Percentiles rank a stretch among this genome's conserved stretches.
Conservation (phyloP, 2,888 invertebrate genomes). For the Polymixis lichenea region DNA sequence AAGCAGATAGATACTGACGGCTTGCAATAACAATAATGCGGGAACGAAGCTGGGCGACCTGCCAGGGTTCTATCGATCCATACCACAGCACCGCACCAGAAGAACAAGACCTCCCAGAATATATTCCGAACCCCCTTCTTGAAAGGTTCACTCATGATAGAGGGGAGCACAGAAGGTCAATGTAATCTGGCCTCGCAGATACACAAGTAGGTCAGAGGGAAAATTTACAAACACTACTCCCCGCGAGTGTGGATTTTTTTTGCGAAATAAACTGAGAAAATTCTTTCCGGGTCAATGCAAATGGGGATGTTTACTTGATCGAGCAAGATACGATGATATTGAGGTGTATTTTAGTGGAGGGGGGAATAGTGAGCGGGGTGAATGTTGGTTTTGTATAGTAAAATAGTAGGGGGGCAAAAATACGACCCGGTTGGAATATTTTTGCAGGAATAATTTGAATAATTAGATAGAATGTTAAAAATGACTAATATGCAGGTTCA, state of each 20-base stretch:
- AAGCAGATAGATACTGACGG: conserved; percentile 86
- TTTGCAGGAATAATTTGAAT: conserved; percentile 38
- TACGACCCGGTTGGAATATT: conserved; percentile 31
- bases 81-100: conserved; percentile 80
- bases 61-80: conserved; percentile 89
- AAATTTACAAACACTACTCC: conserved; percentile 90
- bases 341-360: conserved; percentile 67
- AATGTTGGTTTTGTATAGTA: conserved; percentile 58
- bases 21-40: conserved; percentile 90
- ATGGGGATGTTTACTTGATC: conserved; percentile 83
- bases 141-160: conserved; percentile 69
- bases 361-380: conserved; percentile 58
- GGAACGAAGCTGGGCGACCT: conserved; percentile 89
- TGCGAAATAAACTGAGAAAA: conserved; percentile 83
- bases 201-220: conserved; percentile 90
- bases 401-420: conserved; percentile 35
- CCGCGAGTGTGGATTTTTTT: conserved; percentile 83
- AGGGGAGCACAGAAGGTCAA: conserved; percentile 77
- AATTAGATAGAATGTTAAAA: conserved; percentile 15
- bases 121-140: conserved; percentile 77
- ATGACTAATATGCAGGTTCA: not conserved
- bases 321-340: conserved; percentile 71
- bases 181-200: conserved; percentile 80
- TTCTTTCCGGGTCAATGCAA: conserved; percentile 87
- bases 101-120: conserved; percentile 81